Conservation (phyloP, 2,113 vertebrate genomes). For the Trichomycterus rosablanca region DNA sequence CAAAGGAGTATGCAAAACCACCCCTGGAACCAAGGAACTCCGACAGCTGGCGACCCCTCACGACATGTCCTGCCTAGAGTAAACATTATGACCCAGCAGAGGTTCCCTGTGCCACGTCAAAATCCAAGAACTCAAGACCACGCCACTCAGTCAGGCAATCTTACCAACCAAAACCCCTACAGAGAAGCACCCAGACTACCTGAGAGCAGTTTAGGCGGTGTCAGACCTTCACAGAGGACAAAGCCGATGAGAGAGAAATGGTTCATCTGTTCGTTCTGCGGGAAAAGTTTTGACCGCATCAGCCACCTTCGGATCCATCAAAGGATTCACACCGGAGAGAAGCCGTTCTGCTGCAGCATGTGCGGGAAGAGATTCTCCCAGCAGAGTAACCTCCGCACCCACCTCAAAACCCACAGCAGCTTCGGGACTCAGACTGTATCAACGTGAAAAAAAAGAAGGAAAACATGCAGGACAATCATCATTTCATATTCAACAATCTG, state of each 20-base stretch:
- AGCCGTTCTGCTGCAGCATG: conserved; percentile 58
- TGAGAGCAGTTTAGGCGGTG: conserved; percentile 19
- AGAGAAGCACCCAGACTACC: conserved; percentile 39
- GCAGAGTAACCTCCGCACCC: conserved; percentile 70
- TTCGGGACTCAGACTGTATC: conserved; percentile 11
- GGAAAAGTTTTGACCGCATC: conserved; percentile 71
- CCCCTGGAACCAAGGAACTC: neutral
- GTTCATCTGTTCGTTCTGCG: conserved; percentile 70
- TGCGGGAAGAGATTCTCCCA: conserved; percentile 68
- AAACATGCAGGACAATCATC: too few species aligned
- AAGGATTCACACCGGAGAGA: conserved; percentile 69
- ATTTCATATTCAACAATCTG: too few species aligned
- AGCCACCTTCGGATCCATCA: conserved; percentile 72
- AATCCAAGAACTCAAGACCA: conserved; percentile 5
- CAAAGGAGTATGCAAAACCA: conserved; percentile 16
- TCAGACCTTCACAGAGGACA: conserved; percentile 34
- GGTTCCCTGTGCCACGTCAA: neutral
- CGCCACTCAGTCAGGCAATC: neutral
- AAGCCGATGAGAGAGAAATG: conserved; percentile 60
- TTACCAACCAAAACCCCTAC: neutral
- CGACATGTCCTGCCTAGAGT: conserved; percentile 21
- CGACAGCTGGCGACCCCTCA: conserved; percentile 28
- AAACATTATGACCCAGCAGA: neutral
- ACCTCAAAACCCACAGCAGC: conserved; percentile 65
- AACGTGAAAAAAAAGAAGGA: neutral